Evolutionary conservation across 1,140 invertebrate genomes (phyloP), one percentile per base, ranked within the genome.

Genomic region (Hycleus cichorii): DNA sequence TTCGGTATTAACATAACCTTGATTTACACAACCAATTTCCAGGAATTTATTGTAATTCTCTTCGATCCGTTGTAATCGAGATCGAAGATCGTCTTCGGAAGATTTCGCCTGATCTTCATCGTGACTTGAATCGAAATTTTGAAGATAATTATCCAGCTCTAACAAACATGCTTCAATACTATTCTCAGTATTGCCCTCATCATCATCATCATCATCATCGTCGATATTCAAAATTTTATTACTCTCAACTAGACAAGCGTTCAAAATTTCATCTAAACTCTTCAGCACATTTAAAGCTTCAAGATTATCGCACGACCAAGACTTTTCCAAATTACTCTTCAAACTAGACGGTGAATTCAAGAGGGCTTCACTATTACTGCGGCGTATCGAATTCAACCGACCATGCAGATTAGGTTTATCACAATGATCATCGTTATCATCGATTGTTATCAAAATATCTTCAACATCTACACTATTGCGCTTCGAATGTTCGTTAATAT

Each of bases 121-220:
- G 9, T n/a, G 27, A 47, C 59, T 58, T n/a, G 60, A 59, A 39
- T 69, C 69, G 27, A 66, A 64, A 7, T 44, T 59, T 45, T 59
- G 59, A 6, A 73, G 57, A 61, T 70, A 74, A 47, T 71, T 68
- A 53, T 74, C 72, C 49, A 74, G 57, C 55, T 74, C 72, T 54
- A 64, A 59, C 32, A 74, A 56, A 58, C 72, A 74, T 9, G 71
- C 66, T 42, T 71, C 68, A 3, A 73, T 66, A 47, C 55, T 63
- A 38, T 59, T 59, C 3, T 48, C 24, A 42, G 40, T 58, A 50
- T 55, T 48, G 25, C 40, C 42, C 7, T 44, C 58, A 48, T 60
- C 48, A 7, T 12, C 39, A 38, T 40, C 40, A 8, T 48, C 39
- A 39, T 47, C 24, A 44, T 39, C 12, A 32, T 49, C 51, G 2